Conservation (phyloP, 2,797 vertebrate species). For the Clarias fuscus region DNA sequence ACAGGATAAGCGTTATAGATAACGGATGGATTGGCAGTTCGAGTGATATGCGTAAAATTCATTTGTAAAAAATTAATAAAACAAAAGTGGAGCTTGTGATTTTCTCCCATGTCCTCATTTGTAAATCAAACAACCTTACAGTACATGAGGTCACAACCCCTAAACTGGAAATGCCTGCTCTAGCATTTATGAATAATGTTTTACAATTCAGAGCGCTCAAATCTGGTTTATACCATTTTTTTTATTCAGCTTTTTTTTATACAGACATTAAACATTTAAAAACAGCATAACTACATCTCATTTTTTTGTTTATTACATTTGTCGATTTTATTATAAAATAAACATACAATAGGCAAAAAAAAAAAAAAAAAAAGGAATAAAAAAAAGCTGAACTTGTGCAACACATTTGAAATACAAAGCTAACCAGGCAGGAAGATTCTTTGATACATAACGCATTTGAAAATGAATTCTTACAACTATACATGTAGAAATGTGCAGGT, state of each 20-base stretch:
- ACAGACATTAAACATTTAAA: constrained; percentile 93
- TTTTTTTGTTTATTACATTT: constrained; percentile 88
- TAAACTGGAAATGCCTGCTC: neutral
- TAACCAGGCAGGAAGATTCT: constrained; percentile 83
- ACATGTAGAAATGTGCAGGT: constrained; percentile 81
- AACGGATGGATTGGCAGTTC: no score
- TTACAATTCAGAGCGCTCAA: constrained; percentile 7
- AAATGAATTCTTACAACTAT: constrained; percentile 78
- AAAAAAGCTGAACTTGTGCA: constrained; percentile 81
- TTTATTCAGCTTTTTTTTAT: constrained; percentile 86
- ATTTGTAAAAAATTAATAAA: neutral
- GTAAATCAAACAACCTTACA: neutral
- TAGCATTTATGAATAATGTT: constrained; percentile 6
- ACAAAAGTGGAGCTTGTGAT: neutral
- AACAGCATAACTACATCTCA: constrained; percentile 92
- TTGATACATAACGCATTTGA: constrained; percentile 78
- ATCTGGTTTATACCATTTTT: constrained; percentile 81
- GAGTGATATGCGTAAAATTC: neutral
- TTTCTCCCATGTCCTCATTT: neutral
- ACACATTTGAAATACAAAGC: constrained; percentile 87
- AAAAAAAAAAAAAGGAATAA: constrained; percentile 67
- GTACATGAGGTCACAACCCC: neutral
- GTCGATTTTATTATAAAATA: constrained; percentile 85
- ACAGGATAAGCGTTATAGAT: no score
- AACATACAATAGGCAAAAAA: constrained; percentile 78